Base-by-base conservation (phyloP, 2,113 vertebrate species). In the Cisticola juncidis region DNA sequence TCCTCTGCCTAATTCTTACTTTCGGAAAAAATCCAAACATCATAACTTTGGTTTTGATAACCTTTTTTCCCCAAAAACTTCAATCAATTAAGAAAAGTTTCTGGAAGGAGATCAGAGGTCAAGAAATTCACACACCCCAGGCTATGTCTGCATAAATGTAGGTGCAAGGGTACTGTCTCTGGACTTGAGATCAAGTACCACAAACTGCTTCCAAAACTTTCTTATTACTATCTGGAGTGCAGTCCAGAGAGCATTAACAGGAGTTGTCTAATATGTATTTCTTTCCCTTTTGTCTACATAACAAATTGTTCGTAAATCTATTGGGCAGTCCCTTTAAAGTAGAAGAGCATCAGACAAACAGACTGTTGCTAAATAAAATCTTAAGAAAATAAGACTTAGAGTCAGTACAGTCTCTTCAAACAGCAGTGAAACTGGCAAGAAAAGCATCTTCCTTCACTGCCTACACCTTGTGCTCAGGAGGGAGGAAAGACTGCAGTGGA, bases 1-100 rank as follows among this genome's bases (percentile, higher is more conserved):
- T 71, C 9, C 10, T 83, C 36, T 38, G 9, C 9, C 51, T 62
- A 38, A 8, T 8, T 65, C 14, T 45, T 62, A 40, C 50, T 70
- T 79, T 86, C 29, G 50, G n/a, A 35, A 47, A 60, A 60, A 60
- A 60, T n/a, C 9, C 8, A 60, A 92, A 35, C 47, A 38, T 13
- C 0, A 0, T 26, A 70, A 42, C 8, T 54, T 73, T 73, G 3
- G 38, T 38, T 57, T 82, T 66, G 17, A 31, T 57, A 36, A 36
- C 3, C 2, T 7, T 12, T 38, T 21, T 9, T 5, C 1, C 4
- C 5, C 2, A 1, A 8, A 64, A 21, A 51, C 16, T 4, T 26
- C 65, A 0, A 51, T 57, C 6, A 56, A 9, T 42, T 74, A 5
- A 15, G 9, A 23, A 58, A 56, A 25, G 4, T 45, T 45, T 47